phyloP scores from a whole-genome alignment of 1,140 invertebrate species.

The Gonioctena quinquepunctata region DNA sequence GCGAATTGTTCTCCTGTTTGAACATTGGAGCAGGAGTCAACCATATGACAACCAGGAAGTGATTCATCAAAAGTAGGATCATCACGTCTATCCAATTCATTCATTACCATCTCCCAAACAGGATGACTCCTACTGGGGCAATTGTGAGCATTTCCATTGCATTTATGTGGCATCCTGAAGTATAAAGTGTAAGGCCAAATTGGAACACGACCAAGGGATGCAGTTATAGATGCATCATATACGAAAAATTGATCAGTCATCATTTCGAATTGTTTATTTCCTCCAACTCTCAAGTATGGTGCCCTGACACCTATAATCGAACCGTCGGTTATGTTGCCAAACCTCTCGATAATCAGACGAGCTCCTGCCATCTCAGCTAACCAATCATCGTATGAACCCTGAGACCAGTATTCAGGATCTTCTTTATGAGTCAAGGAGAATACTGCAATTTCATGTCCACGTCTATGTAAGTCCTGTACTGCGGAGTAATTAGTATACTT shows the following conservation, averaged over 20 bases:
- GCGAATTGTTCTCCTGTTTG: conserved; percentile 87
- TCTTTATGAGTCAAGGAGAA: conserved; percentile 94
- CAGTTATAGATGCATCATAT: conserved; percentile 92
- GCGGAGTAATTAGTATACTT: conserved; percentile 96
- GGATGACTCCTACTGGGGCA: conserved; percentile 88
- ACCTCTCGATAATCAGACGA: conserved; percentile 82
- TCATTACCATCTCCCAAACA: conserved; percentile 96
- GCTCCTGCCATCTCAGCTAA: conserved; percentile 95
- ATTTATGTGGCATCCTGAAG: conserved; percentile 94
- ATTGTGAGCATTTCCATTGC: conserved; percentile 90
- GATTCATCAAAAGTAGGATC: conserved; percentile 90
- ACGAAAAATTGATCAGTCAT: conserved; percentile 94
- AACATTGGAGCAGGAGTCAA: conserved; percentile 91
- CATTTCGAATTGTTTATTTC: conserved; percentile 95
- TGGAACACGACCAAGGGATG: conserved; percentile 82
- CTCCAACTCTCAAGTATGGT: conserved; percentile 88
- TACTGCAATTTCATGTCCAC: conserved; percentile 91
- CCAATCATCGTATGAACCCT: conserved; percentile 89
- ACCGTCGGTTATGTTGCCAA: conserved; percentile 89
- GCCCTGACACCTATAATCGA: conserved; percentile 87
- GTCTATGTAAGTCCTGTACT: conserved; percentile 87
- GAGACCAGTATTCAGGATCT: conserved; percentile 86
- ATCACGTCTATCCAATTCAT: conserved; percentile 88
- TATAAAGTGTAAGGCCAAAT: conserved; percentile 96
- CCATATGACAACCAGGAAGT: conserved; percentile 90